Conservation (phyloP, 2,797 vertebrate genomes). For the Salmo trutta region DNA sequence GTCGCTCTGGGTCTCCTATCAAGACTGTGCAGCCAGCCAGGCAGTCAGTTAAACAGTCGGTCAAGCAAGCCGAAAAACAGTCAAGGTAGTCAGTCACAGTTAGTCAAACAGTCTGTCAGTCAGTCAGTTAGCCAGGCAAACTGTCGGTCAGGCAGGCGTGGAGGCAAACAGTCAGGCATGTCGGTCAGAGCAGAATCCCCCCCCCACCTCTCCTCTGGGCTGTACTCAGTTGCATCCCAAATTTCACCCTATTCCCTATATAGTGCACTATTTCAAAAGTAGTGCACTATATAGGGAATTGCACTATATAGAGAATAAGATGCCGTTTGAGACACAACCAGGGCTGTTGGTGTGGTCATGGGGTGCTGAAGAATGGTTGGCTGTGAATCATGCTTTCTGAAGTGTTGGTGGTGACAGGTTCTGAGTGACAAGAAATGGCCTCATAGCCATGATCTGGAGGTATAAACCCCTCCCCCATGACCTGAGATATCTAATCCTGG, state of each 20-base stretch:
- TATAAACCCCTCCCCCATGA: constrained; percentile 37
- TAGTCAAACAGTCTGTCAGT: background rate
- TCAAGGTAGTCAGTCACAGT: background rate
- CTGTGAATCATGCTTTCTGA: constrained; percentile 71
- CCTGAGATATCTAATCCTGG: background rate
- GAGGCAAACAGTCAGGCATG: background rate
- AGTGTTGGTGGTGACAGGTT: constrained; percentile 81
- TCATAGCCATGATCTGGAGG: constrained; percentile 75
- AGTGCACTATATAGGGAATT: background rate
- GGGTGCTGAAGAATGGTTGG: constrained; percentile 64
- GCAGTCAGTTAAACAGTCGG: background rate
- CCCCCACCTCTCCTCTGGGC: constrained; percentile 20
- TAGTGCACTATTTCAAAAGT: background rate
- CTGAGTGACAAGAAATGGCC: constrained; percentile 65
- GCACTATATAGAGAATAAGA: background rate
- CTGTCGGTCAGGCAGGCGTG: background rate
- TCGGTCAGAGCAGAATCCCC: constrained; percentile 1
- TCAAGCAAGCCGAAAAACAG: too few species aligned
- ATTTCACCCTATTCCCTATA: background rate
- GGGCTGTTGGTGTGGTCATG: constrained; percentile 50
- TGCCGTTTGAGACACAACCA: background rate
- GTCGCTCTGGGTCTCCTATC: constrained; percentile 65
- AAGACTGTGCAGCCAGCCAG: constrained; percentile 68
- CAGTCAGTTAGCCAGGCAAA: background rate
- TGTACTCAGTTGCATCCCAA: background rate